Evolutionary conservation across 2,797 vertebrate genomes (phyloP), one percentile per base, ranked within the genome.

Genomic region (Tolypeutes matacus): DNA sequence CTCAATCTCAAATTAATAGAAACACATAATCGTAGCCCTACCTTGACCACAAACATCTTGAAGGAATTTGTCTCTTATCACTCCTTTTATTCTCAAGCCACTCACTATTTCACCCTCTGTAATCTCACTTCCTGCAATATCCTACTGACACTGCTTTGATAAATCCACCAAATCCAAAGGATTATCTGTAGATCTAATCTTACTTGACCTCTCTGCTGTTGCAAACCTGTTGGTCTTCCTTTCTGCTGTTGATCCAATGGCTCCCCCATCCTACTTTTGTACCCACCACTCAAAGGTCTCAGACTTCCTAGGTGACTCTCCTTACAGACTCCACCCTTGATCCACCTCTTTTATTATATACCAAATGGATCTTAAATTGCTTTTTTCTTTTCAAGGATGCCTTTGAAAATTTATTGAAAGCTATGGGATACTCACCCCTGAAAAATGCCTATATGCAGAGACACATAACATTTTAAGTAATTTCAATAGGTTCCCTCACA

Each of bases 371-470:
- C 15, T 29, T 49, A 31, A 62, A 21, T 49, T 65, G n/a, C n/a
- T n/a, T n/a, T n/a, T 78, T 17, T 42, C 13, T 89, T 85, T 56
- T 34, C 36, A 84, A 86, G 77, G 58, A 78, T 15, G 49, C 15
- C 25, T 77, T 73, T 90, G n/a, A 93, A 93, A 89, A 89, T 31
- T 27, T 9, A 9, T 76, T 92, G 51, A 89, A 84, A 51, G 27
- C 73, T 70, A 51, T 89, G 49, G 53, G 46, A 73, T 5, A 39
- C 10, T n/a, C 20, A 39, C 27, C 51, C 42, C 23, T 34, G 7
- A 39, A 53, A 25, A 34, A 10, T 18, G 17, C 4, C 29, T 58
- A 53, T n/a, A 65, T 65, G 77, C 49, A 67, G n/a, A 36, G 25
- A 77, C 34, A 77, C 39, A 39, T 39, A 39, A 39, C 39, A 39